Percentiles rank a stretch among this genome's conserved stretches.
These are phyloP conservation scores for Dichetophora obliterata DNA, from an alignment of 2,888 invertebrate genomes.

Conservation along the genomic window DNA sequence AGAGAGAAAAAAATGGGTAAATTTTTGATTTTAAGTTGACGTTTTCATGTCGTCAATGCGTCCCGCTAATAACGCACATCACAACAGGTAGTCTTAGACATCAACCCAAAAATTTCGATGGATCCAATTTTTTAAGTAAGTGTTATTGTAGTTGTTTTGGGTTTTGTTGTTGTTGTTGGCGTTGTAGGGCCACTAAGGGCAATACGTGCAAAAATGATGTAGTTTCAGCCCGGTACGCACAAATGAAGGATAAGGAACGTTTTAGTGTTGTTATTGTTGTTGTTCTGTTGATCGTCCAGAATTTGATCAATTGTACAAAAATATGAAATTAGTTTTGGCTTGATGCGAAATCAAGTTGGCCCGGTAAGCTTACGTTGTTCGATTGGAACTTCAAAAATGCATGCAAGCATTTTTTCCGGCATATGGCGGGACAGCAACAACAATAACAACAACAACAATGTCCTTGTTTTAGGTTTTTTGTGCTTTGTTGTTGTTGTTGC, in stretches of 20 bases:
- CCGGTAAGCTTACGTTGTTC: neutral
- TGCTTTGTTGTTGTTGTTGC: conserved; percentile 12
- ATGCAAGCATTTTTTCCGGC: conserved; percentile 8
- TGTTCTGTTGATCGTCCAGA: conserved; percentile 42
- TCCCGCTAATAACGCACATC: conserved; percentile 67
- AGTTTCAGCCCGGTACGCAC: neutral
- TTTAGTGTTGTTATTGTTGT: neutral
- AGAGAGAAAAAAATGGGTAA: neutral
- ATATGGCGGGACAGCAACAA: neutral
- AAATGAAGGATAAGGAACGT: neutral
- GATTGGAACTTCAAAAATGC: conserved; percentile 33
- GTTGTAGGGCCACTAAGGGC: neutral
- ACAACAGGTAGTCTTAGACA: conserved; percentile 64
- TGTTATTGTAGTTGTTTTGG: conserved; percentile 1
- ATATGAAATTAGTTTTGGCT: conserved; percentile 65
- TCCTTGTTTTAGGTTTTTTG: neutral
- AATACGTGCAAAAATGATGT: conserved; percentile 36
- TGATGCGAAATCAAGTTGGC: conserved; percentile 10
- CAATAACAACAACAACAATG: conserved; percentile 1
- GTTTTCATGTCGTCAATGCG: conserved; percentile 68
- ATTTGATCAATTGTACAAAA: conserved; percentile 66
- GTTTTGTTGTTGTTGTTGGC: neutral
- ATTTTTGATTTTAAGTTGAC: conserved; percentile 58
- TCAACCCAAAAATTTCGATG: conserved; percentile 12
- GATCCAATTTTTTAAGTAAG: conserved; percentile 17